These are phyloP conservation scores for Gastrophryne carolinensis DNA, from an alignment of 2,797 vertebrate genomes.

Conservation along the genomic window DNA sequence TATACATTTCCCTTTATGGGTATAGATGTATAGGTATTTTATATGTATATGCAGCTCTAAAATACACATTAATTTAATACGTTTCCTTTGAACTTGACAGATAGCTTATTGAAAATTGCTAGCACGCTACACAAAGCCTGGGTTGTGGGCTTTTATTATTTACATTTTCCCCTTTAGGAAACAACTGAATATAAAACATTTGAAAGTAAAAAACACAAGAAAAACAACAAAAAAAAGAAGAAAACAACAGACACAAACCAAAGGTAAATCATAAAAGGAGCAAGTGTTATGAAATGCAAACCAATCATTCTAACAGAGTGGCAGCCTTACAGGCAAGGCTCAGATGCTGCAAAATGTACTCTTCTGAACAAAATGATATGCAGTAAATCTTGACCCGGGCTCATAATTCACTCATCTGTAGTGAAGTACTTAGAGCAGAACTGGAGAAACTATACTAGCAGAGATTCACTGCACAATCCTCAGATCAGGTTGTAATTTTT, in stretches of 20 bases:
- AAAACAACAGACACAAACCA: background rate
- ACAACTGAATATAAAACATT: too few species aligned
- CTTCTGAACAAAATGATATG: constrained; percentile 1
- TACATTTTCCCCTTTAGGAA: too few species aligned
- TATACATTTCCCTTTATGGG: too few species aligned
- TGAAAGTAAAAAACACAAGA: too few species aligned
- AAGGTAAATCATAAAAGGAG: background rate
- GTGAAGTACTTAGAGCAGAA: constrained; percentile 1
- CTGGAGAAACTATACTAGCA: background rate
- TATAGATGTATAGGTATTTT: too few species aligned
- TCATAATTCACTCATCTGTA: constrained; percentile 12
- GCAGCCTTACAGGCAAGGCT: background rate
- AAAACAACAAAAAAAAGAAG: too few species aligned
- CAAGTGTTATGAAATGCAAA: background rate
- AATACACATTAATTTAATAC: too few species aligned
- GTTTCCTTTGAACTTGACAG: too few species aligned
- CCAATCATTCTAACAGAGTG: background rate
- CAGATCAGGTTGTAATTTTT: background rate
- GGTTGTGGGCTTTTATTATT: too few species aligned
- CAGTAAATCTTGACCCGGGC: constrained; percentile 2
- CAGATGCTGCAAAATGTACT: constrained; percentile 10
- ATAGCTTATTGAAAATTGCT: background rate
- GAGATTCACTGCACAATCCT: constrained; percentile 9
- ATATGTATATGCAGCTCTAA: too few species aligned
- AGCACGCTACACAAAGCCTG: too few species aligned